Evolutionary conservation across 2,113 vertebrate genomes (phyloP), one percentile per base, ranked within the genome.

Genomic region (Sapayoa aenigma): DNA sequence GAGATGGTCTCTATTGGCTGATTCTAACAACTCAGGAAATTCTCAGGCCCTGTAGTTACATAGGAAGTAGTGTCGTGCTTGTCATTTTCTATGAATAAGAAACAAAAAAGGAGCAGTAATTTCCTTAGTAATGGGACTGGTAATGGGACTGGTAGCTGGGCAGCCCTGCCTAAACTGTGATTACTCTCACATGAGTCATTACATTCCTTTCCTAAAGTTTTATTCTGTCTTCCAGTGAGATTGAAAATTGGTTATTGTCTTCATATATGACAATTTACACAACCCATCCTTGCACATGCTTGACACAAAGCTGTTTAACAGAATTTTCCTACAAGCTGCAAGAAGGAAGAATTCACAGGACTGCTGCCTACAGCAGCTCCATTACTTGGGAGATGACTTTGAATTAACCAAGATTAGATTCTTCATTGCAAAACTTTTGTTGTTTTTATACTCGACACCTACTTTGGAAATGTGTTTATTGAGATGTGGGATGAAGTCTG

Each of bases 51-150:
- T 59, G 30, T 39, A 69, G 87, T 66, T 67, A 52, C 33, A 69
- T 30, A 92, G 86, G 78, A 94, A 91, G 25, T 71, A 87, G 65
- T 68, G 65, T 94, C 83, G 92, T n/a, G 13, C 16, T 56, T 85
- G 77, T 84, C 53, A 90, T 31, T 21, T 84, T 94, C 78, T 59
- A 84, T 95, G 96, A 96, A 25, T 92, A 94, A 96, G 80, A 94
- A 63, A 23, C 53, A 94, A 46, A 90, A 95, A 90, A 93, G 75
- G 31, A 84, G 52, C 47, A 86, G 63, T 72, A 90, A 86, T 73
- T 93, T 96, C 92, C 94, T 95, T 75, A 49, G 60, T 37, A 60
- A 87, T 58, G 73, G 84, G 79, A 89, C 68, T 50, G 39, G 68
- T 68, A 92, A 83, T 87, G 68, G 63, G 16, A 67, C 50, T 90